A percentile compares a stretch with the other conserved stretches of the same genome.
Evolutionary conservation across 2,797 vertebrate genomes (phyloP).

Genomic region (Silurus lanzhouensis): DNA sequence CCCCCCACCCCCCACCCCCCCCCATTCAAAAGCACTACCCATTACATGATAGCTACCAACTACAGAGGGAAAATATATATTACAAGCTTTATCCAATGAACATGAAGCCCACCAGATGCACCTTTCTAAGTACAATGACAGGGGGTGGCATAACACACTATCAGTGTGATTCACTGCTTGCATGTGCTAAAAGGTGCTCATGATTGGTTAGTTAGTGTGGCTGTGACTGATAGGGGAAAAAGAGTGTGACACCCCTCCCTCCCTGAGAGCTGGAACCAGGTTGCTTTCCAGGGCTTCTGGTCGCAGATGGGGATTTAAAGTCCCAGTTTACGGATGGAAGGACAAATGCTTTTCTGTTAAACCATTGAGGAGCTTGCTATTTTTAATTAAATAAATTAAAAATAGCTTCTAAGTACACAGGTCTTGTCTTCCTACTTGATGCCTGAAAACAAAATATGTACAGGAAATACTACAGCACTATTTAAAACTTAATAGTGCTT

Average conservation of each 20-base stretch:
- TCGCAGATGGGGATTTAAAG: neutral
- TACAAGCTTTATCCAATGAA: neutral
- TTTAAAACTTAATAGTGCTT: slow-evolving; percentile 4
- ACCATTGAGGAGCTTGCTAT: neutral
- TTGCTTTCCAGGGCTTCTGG: neutral
- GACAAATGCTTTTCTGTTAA: neutral
- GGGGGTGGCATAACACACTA: neutral
- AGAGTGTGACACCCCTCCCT: neutral
- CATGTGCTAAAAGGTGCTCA: neutral
- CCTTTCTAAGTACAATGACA: neutral
- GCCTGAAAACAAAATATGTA: slow-evolving; percentile 63
- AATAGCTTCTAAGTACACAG: neutral
- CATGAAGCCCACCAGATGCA: neutral
- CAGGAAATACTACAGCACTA: slow-evolving; percentile 62
- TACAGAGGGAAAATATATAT: neutral
- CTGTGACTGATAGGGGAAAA: neutral
- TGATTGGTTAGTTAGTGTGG: neutral
- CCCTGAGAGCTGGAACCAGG: neutral
- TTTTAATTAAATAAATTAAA: neutral
- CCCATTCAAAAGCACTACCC: neutral
- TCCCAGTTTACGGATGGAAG: neutral
- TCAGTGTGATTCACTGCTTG: neutral
- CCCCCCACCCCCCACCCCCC: neutral
- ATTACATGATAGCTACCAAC: neutral
- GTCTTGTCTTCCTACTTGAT: neutral